A percentile compares a stretch with the other conserved stretches of the same genome.
Evolutionary conservation across 2,888 invertebrate species (phyloP).

Genomic region (Cataglyphis rosenhaueri): DNA sequence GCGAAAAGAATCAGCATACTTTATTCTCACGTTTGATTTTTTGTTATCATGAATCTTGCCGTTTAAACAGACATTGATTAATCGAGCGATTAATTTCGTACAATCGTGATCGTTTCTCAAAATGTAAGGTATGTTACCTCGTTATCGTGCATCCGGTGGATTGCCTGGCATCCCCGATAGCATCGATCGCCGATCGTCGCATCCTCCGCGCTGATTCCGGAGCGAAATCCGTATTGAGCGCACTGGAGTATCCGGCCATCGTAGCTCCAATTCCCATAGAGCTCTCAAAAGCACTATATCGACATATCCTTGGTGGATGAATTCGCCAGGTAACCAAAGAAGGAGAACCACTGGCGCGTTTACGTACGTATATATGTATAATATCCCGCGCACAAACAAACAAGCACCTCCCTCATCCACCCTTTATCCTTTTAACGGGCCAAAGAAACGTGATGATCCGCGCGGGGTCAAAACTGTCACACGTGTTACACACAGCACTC

Average conservation of each 20-base stretch:
- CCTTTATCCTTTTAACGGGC: conserved; percentile 14
- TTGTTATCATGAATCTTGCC: not conserved
- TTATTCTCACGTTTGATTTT: not conserved
- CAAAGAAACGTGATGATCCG: conserved; percentile 53
- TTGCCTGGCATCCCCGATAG: conserved; percentile 29
- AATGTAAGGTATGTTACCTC: conserved; percentile 52
- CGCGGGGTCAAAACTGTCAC: conserved; percentile 65
- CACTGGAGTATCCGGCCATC: conserved; percentile 61
- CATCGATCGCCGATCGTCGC: conserved; percentile 48
- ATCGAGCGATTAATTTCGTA: not conserved
- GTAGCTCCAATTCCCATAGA: conserved; percentile 57
- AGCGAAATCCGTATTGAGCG: conserved; percentile 67
- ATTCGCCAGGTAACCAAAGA: conserved; percentile 31
- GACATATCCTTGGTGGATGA: conserved; percentile 42
- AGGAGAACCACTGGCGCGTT: conserved; percentile 28
- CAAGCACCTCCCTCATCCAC: not conserved
- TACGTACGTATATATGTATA: not conserved
- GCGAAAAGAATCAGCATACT: no score
- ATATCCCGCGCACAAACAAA: conserved; percentile 14
- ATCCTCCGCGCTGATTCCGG: conserved; percentile 40
- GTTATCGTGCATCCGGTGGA: conserved; percentile 35
- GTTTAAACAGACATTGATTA: not conserved
- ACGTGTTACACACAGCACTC: conserved; percentile 66
- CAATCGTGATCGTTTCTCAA: not conserved
- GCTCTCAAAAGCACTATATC: conserved; percentile 35